Evolutionary conservation across 2,888 invertebrate genomes (phyloP).

Genomic region (Pheosia gnoma): DNA sequence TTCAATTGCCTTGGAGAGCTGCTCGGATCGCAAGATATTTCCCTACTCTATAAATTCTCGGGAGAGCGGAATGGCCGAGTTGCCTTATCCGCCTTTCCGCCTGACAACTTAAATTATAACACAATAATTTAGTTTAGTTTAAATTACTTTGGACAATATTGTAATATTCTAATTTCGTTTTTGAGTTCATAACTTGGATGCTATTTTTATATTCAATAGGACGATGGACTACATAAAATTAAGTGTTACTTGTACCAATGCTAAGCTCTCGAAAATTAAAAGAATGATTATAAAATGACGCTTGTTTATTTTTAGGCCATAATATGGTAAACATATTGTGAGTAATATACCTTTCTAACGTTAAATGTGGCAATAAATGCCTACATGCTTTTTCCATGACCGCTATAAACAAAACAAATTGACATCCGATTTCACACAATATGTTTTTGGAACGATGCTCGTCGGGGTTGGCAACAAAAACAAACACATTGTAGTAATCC

Average conservation of each 20-base stretch:
- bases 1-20: slow-evolving; percentile 39
- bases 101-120: slow-evolving; percentile 28
- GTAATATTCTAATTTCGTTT: no score
- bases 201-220: no score
- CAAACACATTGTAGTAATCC: slow-evolving; percentile 21
- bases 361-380: no score
- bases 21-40: slow-evolving; percentile 41
- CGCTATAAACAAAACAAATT: not conserved
- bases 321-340: no score
- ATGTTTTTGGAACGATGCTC: slow-evolving; percentile 8
- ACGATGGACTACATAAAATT: no score
- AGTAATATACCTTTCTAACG: no score
- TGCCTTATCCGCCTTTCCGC: slow-evolving; percentile 33
- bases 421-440: slow-evolving; percentile 4
- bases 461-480: slow-evolving; percentile 17
- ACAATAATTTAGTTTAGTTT: slow-evolving; percentile 4
- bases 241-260: no score
- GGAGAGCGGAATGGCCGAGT: slow-evolving; percentile 30
- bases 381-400: not conserved
- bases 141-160: not conserved
- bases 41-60: slow-evolving; percentile 44
- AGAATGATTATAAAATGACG: no score
- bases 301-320: no score
- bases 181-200: no score
- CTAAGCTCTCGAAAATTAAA: no score